A percentile compares a stretch with the other conserved stretches of the same genome.
Evolutionary conservation across 2,888 invertebrate species (phyloP).

Genomic region (Craniophora ligustri): DNA sequence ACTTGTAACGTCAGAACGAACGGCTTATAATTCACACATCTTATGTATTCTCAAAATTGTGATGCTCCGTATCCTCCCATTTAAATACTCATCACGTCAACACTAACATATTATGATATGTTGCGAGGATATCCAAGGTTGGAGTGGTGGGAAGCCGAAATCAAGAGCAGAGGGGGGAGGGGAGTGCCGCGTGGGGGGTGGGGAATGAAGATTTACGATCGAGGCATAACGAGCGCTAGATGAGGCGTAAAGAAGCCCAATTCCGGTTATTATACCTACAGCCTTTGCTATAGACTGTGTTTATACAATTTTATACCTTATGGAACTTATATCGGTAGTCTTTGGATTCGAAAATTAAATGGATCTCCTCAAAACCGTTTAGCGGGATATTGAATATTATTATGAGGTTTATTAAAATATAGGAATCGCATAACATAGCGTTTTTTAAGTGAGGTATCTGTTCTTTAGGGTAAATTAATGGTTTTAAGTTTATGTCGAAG

Average conservation of each 20-base stretch:
- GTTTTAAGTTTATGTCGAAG: too few species aligned
- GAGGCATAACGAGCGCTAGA: conserved; percentile 87
- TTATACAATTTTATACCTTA: conserved; percentile 65
- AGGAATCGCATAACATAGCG: too few species aligned
- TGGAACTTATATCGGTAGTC: conserved; percentile 54
- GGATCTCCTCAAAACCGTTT: conserved; percentile 7
- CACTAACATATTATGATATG: conserved; percentile 73
- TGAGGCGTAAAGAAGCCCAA: conserved; percentile 88
- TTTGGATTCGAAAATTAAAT: conserved; percentile 37
- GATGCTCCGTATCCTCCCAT: conserved; percentile 39
- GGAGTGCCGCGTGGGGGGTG: conserved; percentile 52
- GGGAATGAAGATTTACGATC: conserved; percentile 87
- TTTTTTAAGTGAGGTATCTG: too few species aligned
- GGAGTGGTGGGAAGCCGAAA: conserved; percentile 75
- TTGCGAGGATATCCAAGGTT: conserved; percentile 67
- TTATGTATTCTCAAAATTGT: conserved; percentile 39
- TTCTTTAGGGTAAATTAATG: too few species aligned
- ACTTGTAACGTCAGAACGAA: conserved; percentile 5
- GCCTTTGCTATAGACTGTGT: conserved; percentile 59
- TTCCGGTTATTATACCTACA: conserved; percentile 85
- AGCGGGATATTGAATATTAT: conserved; percentile 19
- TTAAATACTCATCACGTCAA: conserved; percentile 64
- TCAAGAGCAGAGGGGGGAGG: conserved; percentile 62
- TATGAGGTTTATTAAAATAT: background rate
- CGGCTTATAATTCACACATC: conserved; percentile 6